phyloP scores from a whole-genome alignment of 2,113 vertebrate species.

The Siniperca chuatsi region DNA sequence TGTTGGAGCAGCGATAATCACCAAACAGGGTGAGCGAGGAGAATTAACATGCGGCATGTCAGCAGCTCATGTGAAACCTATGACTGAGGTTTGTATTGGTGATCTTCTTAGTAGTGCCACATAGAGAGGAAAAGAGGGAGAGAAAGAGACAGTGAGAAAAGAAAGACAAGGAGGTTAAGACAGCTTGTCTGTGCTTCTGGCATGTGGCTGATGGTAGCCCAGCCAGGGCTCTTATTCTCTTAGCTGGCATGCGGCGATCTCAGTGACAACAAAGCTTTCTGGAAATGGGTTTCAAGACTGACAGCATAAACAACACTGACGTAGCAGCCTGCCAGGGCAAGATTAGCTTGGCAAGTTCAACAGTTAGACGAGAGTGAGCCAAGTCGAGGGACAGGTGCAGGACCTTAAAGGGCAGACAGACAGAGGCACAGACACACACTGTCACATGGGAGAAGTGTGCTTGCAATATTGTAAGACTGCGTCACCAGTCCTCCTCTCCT shows the following conservation, averaged over 20 bases:
- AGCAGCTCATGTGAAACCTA: conserved; percentile 6
- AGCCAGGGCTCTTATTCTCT: conserved; percentile 6
- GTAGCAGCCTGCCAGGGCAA: conserved; percentile 4
- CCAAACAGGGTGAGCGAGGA: background rate
- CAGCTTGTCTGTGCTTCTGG: conserved; percentile 11
- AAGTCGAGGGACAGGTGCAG: conserved; percentile 20
- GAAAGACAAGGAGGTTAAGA: background rate
- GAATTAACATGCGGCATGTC: background rate
- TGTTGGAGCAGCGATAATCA: conserved; percentile 29
- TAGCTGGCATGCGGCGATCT: conserved; percentile 26
- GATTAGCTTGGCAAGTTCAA: conserved; percentile 39
- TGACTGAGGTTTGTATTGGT: background rate
- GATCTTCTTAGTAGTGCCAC: background rate
- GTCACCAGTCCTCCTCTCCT: background rate
- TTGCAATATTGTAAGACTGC: background rate
- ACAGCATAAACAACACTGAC: conserved; percentile 25
- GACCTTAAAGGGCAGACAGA: background rate
- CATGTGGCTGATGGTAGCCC: background rate
- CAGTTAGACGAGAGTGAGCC: background rate
- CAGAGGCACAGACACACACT: background rate
- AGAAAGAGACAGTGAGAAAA: background rate
- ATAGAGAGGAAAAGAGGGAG: background rate
- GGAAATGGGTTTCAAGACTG: background rate
- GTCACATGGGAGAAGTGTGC: background rate
- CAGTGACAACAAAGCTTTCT: conserved; percentile 22